phyloP scores from a whole-genome alignment of 2,113 vertebrate genomes.

The Talpa occidentalis region DNA sequence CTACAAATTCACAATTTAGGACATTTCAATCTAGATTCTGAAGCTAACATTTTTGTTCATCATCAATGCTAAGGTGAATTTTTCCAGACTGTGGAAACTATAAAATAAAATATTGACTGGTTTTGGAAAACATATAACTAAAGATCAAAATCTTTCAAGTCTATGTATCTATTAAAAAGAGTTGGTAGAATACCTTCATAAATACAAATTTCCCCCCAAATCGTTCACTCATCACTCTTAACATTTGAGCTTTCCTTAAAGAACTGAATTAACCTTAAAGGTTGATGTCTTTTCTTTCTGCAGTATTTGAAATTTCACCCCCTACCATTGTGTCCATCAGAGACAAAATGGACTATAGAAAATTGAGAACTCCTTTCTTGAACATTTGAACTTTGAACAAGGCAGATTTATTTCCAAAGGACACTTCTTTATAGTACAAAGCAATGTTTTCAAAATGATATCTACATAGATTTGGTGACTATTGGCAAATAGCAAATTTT shows the following conservation, averaged over 20 bases:
- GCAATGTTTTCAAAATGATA: background rate
- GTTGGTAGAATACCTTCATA: background rate
- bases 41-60: constrained; percentile 23
- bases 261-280: background rate
- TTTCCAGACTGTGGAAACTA: constrained; percentile 18
- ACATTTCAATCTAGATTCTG: background rate
- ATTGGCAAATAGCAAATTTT: background rate
- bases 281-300: background rate
- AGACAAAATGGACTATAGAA: background rate
- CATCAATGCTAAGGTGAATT: background rate
- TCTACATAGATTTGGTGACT: background rate
- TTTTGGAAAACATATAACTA: constrained; percentile 34
- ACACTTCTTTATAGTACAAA: background rate
- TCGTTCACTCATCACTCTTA: background rate
- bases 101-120: background rate
- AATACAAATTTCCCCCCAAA: background rate
- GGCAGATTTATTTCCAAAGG: background rate
- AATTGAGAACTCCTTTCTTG: background rate
- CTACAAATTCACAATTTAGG: background rate
- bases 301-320: background rate
- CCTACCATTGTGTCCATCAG: background rate
- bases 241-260: background rate
- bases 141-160: constrained; percentile 15
- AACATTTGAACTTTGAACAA: background rate
- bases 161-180: background rate